phyloP scores from a whole-genome alignment of 2,113 vertebrate species.

The Hirundichthys speculiger region DNA sequence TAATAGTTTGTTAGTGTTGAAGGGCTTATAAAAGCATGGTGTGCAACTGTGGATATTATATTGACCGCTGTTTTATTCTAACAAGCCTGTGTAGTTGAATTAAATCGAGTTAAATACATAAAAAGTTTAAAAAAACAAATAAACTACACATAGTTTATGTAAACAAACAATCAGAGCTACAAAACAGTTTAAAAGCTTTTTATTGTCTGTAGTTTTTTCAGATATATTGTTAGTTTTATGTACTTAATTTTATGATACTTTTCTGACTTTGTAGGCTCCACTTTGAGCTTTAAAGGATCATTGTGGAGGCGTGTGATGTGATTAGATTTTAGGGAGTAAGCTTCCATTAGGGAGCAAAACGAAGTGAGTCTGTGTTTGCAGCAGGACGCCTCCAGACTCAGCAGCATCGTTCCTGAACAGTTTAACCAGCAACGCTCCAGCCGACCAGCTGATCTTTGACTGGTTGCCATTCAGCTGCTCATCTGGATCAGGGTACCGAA shows the following conservation, averaged over 20 bases:
- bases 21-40: conserved; percentile 91
- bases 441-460: too few relatives aligned
- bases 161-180: conserved; percentile 37
- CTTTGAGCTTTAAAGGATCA: conserved; percentile 19
- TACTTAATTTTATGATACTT: conserved; percentile 37
- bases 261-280: conserved; percentile 50
- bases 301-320: too few relatives aligned
- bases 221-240: conserved; percentile 39
- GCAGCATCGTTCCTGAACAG: too few relatives aligned
- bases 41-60: conserved; percentile 70
- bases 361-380: too few relatives aligned
- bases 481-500: too few relatives aligned
- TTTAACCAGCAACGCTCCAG: too few relatives aligned
- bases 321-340: too few relatives aligned
- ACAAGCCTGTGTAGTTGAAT: conserved; percentile 59
- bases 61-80: conserved; percentile 65
- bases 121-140: conserved; percentile 39
- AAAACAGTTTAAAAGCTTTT: conserved; percentile 46
- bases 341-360: too few relatives aligned
- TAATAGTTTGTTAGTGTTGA: conserved; percentile 96
- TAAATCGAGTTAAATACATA: too few relatives aligned
- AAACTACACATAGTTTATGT: conserved; percentile 52
- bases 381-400: too few relatives aligned
- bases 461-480: too few relatives aligned
- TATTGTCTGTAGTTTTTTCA: conserved; percentile 40